Percentiles rank a stretch among this genome's conserved stretches.
Conservation (phyloP, 2,113 vertebrate genomes). For the Notothenia rossii region DNA sequence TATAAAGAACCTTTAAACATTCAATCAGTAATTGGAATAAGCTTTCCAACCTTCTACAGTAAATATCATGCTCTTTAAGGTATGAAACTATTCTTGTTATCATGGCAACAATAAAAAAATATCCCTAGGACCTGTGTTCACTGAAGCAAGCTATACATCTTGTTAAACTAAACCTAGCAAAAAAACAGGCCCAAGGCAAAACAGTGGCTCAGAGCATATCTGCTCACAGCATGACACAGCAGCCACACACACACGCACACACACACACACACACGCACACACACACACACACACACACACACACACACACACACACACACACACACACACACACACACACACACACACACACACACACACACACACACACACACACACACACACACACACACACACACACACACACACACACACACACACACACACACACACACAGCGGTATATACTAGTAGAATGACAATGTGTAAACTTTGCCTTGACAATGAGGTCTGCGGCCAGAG, state of each 20-base stretch:
- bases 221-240: slow-evolving; percentile 35
- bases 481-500: slow-evolving; percentile 40
- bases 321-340: background rate
- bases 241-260: background rate
- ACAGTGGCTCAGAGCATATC: slow-evolving; percentile 30
- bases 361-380: no score
- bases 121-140: slow-evolving; percentile 40
- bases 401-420: background rate
- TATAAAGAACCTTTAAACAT: slow-evolving; percentile 3
- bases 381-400: slow-evolving; percentile 2
- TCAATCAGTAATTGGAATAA: background rate
- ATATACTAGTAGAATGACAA: slow-evolving; percentile 13
- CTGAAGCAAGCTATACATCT: slow-evolving; percentile 36
- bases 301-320: background rate
- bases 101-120: slow-evolving; percentile 33
- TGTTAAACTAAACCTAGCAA: slow-evolving; percentile 32
- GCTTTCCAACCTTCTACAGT: background rate
- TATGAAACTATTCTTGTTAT: slow-evolving; percentile 41
- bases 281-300: background rate
- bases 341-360: background rate
- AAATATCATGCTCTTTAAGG: slow-evolving; percentile 14
- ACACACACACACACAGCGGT: no score
- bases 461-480: slow-evolving; percentile 18
- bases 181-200: slow-evolving; percentile 39
- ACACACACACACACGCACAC: background rate